Percentiles rank a stretch among this genome's conserved stretches.
These are phyloP conservation scores for Drosophila neutralis DNA, from an alignment of 2,888 invertebrate genomes.

Conservation along the genomic window DNA sequence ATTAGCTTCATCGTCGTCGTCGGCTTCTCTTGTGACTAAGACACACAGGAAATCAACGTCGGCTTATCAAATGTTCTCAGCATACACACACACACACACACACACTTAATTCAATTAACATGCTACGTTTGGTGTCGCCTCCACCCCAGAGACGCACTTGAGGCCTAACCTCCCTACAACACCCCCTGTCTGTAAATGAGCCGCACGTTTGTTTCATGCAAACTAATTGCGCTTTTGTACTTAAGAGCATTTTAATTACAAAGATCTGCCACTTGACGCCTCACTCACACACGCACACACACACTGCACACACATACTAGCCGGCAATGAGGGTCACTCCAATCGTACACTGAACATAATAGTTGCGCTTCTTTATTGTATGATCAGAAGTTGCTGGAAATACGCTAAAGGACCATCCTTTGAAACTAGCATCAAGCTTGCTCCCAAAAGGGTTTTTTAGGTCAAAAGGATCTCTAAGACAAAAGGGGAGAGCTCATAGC, in stretches of 20 bases:
- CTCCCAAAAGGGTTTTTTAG: neutral
- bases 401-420: too few species aligned
- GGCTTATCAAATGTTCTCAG: conserved; percentile 61
- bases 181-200: conserved; percentile 48
- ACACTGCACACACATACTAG: conserved; percentile 3
- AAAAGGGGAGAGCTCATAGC: neutral
- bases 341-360: conserved; percentile 38
- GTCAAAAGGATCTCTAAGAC: neutral
- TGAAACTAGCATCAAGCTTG: neutral
- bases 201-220: conserved; percentile 76
- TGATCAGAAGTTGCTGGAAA: neutral
- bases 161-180: conserved; percentile 1
- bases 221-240: conserved; percentile 77
- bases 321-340: conserved; percentile 65
- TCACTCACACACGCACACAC: conserved; percentile 26
- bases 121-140: conserved; percentile 70
- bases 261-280: conserved; percentile 59
- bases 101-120: conserved; percentile 73
- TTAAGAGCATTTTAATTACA: conserved; percentile 79
- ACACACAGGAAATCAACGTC: conserved; percentile 72
- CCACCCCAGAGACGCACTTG: conserved; percentile 59
- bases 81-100: neutral
- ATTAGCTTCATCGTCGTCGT: conserved; percentile 52
- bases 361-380: neutral
- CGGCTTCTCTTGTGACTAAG: conserved; percentile 55